Evolutionary conservation across 2,888 invertebrate genomes (phyloP).

Genomic region (Zygogramma bicolorata): DNA sequence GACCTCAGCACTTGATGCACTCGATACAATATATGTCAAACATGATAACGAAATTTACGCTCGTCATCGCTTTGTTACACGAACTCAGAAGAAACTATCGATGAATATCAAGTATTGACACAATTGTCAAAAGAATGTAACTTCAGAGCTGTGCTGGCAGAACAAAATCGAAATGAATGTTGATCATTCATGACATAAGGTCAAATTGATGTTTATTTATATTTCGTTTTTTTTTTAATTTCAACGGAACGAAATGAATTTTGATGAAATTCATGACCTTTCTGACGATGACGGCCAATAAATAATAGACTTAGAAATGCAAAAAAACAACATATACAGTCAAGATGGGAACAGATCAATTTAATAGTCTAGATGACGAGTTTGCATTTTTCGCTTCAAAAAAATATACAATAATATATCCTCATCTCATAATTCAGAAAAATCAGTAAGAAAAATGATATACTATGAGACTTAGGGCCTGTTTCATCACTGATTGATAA

Average conservation of each 20-base stretch:
- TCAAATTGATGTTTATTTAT: not conserved
- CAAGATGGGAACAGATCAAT: too few species aligned
- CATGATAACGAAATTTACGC: not conserved
- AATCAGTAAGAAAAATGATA: too few species aligned
- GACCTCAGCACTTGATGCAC: not conserved
- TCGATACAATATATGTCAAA: not conserved
- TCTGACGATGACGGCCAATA: not conserved
- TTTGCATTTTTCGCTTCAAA: too few species aligned
- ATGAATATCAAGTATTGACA: not conserved
- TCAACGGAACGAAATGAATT: too few species aligned
- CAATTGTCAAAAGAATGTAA: conserved; percentile 72
- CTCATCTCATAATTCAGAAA: too few species aligned
- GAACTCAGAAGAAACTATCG: not conserved
- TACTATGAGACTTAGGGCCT: too few species aligned
- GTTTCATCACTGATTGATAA: too few species aligned
- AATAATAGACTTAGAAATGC: not conserved
- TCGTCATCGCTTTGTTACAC: not conserved
- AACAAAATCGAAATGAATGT: not conserved
- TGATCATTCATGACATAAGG: not conserved
- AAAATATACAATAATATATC: too few species aligned
- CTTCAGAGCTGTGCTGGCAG: conserved; percentile 72
- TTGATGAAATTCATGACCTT: not conserved
- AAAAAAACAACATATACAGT: not conserved
- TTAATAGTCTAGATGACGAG: too few species aligned
- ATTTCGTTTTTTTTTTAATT: too few species aligned